A percentile compares a stretch with the other conserved stretches of the same genome.
phyloP scores from a whole-genome alignment of 2,113 vertebrate species.

The Ondatra zibethicus region DNA sequence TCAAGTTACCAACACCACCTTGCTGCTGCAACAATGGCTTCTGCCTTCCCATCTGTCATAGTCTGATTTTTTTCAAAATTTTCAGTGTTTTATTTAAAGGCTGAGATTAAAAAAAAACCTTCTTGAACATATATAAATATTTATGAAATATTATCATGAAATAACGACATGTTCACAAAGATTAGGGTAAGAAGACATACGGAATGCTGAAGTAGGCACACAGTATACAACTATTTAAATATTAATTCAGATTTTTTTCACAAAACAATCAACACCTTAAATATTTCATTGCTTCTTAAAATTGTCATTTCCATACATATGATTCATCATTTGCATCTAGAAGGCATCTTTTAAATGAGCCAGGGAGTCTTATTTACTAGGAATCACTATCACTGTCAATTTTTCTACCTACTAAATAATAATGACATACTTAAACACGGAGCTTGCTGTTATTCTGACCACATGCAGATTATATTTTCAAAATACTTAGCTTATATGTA shows the following conservation, averaged over 20 bases:
- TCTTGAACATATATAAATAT: constrained; percentile 73
- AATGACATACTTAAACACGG: constrained; percentile 59
- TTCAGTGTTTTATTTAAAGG: constrained; percentile 66
- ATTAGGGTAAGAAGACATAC: constrained; percentile 43
- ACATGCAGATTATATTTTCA: constrained; percentile 55
- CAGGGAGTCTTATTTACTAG: constrained; percentile 63
- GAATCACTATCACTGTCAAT: constrained; percentile 2
- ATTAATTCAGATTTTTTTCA: constrained; percentile 62
- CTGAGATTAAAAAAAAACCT: constrained; percentile 28
- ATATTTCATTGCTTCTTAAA: constrained; percentile 67
- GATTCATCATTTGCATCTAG: constrained; percentile 56
- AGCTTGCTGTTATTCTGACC: constrained; percentile 6
- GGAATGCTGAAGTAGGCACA: constrained; percentile 65
- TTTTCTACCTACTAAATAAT: constrained; percentile 48
- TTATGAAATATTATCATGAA: constrained; percentile 76
- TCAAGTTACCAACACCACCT: background rate
- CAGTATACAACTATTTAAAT: constrained; percentile 65
- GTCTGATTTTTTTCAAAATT: background rate
- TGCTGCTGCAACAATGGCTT: background rate
- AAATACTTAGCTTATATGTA: background rate
- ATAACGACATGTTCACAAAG: constrained; percentile 65
- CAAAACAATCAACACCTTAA: constrained; percentile 73
- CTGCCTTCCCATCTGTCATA: background rate
- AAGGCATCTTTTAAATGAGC: constrained; percentile 61
- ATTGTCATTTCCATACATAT: constrained; percentile 49